A percentile compares a stretch with the other conserved stretches of the same genome.
These are phyloP conservation scores for Pycnonotus jocosus DNA, from an alignment of 2,113 vertebrate genomes.

Conservation along the genomic window DNA sequence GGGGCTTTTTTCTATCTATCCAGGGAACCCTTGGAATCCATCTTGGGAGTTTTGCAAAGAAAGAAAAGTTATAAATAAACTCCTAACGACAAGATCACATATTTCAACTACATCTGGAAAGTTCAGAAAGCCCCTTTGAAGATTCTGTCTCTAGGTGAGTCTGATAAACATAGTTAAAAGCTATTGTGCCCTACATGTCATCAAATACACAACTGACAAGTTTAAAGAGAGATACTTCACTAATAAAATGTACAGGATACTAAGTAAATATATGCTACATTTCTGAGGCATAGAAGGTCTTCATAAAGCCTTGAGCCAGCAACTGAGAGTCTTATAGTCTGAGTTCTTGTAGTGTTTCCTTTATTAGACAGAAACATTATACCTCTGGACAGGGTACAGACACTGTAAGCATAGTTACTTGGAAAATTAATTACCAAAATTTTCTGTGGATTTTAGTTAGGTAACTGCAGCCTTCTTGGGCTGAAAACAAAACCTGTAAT, in stretches of 20 bases:
- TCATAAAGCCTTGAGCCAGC: not conserved
- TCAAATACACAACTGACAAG: not conserved
- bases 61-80: not conserved
- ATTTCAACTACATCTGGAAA: not conserved
- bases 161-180: not conserved
- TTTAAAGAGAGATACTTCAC: not conserved
- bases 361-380: not conserved
- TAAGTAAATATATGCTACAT: not conserved
- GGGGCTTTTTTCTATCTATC: fast-evolving
- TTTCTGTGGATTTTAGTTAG: not conserved
- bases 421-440: not conserved
- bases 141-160: not conserved
- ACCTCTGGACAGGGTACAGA: not conserved
- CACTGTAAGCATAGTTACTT: not conserved
- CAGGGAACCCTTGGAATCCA: not conserved
- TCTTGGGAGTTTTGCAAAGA: not conserved
- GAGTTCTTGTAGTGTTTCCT: not conserved
- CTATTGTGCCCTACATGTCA: not conserved
- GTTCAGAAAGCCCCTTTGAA: not conserved
- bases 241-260: not conserved
- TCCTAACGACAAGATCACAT: not conserved
- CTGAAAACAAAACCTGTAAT: not conserved
- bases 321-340: not conserved
- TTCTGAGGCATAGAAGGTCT: not conserved
- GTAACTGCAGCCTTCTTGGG: not conserved